Conservation (phyloP, 2,888 invertebrate genomes). For the Agrilus biguttatus region DNA sequence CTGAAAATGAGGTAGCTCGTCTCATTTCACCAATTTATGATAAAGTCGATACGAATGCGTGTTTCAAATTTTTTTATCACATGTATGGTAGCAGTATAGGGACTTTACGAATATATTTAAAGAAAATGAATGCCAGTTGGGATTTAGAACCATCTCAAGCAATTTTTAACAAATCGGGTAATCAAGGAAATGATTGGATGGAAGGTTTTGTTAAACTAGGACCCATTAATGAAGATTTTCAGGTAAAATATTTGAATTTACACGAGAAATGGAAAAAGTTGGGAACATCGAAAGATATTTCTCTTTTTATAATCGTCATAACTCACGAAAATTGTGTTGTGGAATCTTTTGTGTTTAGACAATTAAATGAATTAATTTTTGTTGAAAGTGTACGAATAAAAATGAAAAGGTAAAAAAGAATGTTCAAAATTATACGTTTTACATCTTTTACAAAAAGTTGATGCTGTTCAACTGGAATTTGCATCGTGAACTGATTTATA, state of each 20-base stretch:
- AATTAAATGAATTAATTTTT: too few species aligned
- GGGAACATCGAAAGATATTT: too few species aligned
- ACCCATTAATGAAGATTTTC: conserved; percentile 36
- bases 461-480: too few species aligned
- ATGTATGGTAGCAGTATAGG: conserved; percentile 59
- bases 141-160: conserved; percentile 31
- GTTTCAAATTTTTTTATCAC: conserved; percentile 62
- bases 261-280: too few species aligned
- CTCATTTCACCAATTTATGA: conserved; percentile 57
- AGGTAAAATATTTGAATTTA: conserved; percentile 32
- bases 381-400: too few species aligned
- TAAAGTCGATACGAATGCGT: conserved; percentile 24
- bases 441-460: too few species aligned
- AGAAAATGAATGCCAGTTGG: conserved; percentile 28
- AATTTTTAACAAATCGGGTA: conserved; percentile 48
- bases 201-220: conserved; percentile 34
- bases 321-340: too few species aligned
- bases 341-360: too few species aligned
- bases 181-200: conserved; percentile 58
- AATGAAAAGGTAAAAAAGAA: too few species aligned
- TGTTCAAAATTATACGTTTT: too few species aligned
- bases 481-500: too few species aligned
- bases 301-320: too few species aligned
- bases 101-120: conserved; percentile 38
- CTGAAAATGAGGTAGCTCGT: conserved; percentile 51